Base-by-base conservation (phyloP, 1,140 invertebrate genomes). In the Diorhabda carinulata region DNA sequence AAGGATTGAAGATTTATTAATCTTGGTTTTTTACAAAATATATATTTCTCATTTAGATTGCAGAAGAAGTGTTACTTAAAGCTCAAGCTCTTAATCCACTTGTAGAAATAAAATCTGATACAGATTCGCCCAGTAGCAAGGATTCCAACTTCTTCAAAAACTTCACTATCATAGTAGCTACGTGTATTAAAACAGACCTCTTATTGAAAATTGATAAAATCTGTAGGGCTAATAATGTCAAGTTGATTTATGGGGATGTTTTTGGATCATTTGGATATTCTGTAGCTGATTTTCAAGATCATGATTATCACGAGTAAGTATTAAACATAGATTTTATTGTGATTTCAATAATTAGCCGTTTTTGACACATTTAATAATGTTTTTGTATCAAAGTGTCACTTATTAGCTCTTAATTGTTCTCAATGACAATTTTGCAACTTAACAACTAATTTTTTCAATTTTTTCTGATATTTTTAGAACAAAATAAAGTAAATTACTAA, bases 201-300 rank as follows among this genome's bases (percentile, higher is more conserved):
- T 82, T 96, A 10, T 82, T 91, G 43, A 86, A 88, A 72, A 86
- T 98, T 2, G 92, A 98, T 81, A 84, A 87, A 7, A 87, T 91
- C 61, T 98, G 96, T 78, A 87, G 91, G 25, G 86, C 91, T 40
- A 84, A 89, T 52, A 89, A 89, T 40, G 88, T 96, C 2, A 92
- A 93, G 77, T 96, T 98, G 76, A 93, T 95, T 76, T 90, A 90
- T 76, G 93, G 93, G 0, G 94, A 96, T 84, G 92, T 97, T 10
- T 98, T 92, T 90, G 98, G 98, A 61, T 92, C 90, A 79, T 93
- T 94, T 85, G 96, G 97, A 2, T 98, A 91, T 82, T 90, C 90
- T 75, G 97, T 98, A 82, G 86, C 91, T 45, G 96, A 99, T 85
- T 86, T 98, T 9, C 88, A 91, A 56, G 86, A 88, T 44, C 94